Conservation (phyloP, 2,113 vertebrate species). For the Phalacrocorax pelagicus region DNA sequence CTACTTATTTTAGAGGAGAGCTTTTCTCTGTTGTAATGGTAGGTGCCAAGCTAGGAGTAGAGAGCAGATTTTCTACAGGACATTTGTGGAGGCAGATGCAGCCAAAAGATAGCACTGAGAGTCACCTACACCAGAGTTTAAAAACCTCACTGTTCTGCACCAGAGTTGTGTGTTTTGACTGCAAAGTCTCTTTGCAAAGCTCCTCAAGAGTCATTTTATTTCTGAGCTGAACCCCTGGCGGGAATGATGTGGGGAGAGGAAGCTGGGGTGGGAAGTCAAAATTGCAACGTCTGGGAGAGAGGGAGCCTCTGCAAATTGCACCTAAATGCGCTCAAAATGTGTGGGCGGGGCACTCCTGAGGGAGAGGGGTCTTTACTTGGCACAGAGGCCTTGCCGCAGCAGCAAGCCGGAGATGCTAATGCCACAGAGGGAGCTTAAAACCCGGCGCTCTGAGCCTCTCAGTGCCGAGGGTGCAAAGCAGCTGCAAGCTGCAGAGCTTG, state of each 20-base stretch:
- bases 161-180: slow-evolving; percentile 58
- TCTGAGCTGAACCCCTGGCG: not conserved
- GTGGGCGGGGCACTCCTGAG: not conserved
- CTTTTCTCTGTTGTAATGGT: not conserved
- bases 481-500: not conserved
- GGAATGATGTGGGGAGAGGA: not conserved
- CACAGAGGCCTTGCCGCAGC: not conserved
- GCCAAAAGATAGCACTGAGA: not conserved
- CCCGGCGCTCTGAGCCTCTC: not conserved
- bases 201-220: not conserved
- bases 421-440: not conserved
- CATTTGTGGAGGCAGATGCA: not conserved
- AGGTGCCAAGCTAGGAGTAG: not conserved
- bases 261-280: not conserved
- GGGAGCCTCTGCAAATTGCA: not conserved
- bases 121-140: not conserved
- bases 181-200: slow-evolving; percentile 48
- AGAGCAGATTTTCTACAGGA: not conserved
- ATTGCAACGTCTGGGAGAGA: not conserved
- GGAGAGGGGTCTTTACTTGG: not conserved
- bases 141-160: slow-evolving; percentile 20
- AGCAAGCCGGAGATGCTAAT: not conserved
- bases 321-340: not conserved
- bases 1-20: fast-evolving
- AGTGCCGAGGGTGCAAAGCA: not conserved